Conservation (phyloP, 2,113 vertebrate species). For the Dissostichus mawsoni region DNA sequence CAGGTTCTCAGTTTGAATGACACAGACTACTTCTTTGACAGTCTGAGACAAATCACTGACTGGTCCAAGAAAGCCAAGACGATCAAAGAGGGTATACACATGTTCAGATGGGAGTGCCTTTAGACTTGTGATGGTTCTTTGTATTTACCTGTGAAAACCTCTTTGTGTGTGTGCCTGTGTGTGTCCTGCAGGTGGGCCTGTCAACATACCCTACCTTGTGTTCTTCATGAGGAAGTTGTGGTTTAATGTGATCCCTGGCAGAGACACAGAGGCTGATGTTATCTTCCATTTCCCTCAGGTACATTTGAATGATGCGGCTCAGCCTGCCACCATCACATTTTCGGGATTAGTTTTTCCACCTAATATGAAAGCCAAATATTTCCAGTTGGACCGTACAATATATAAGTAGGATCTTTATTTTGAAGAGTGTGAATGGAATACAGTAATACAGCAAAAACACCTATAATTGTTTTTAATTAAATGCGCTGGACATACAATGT, state of each 20-base stretch:
- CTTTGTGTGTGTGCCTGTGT: conserved; percentile 22
- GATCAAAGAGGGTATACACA: conserved; percentile 87
- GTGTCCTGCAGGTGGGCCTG: conserved; percentile 71
- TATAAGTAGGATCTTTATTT: too few species aligned
- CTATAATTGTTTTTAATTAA: too few species aligned
- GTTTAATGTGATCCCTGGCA: conserved; percentile 91
- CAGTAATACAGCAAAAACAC: too few species aligned
- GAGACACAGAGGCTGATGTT: conserved; percentile 90
- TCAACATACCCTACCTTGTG: conserved; percentile 86
- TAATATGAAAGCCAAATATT: not conserved
- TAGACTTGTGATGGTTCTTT: not conserved
- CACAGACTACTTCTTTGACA: conserved; percentile 96
- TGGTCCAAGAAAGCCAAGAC: conserved; percentile 90
- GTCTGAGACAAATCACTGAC: conserved; percentile 91
- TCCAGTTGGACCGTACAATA: not conserved
- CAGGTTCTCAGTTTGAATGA: conserved; percentile 95
- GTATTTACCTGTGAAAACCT: not conserved
- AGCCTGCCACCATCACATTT: conserved; percentile 7
- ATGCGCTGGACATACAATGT: too few species aligned
- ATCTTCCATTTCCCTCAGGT: conserved; percentile 98
- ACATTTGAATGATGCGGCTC: conserved; percentile 43
- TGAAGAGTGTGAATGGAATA: too few species aligned
- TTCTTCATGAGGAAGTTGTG: conserved; percentile 98
- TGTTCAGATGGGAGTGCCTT: not conserved
- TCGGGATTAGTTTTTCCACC: not conserved